Evolutionary conservation across 2,113 vertebrate species (phyloP).

Genomic region (Carollia perspicillata): DNA sequence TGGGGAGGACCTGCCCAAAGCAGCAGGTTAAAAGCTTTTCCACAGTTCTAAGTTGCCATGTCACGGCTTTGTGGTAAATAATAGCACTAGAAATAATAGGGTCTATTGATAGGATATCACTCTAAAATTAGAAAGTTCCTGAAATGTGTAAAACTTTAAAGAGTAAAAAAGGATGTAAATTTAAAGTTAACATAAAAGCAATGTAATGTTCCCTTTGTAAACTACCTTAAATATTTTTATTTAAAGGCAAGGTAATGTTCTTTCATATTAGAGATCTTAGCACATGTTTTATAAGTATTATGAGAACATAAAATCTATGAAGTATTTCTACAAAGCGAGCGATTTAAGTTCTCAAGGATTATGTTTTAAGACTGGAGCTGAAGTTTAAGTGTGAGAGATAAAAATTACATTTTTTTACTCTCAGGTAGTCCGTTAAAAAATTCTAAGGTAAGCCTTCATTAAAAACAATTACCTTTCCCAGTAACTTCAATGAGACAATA

Average conservation of each 20-base stretch:
- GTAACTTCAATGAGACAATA: not conserved
- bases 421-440: not conserved
- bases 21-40: not conserved
- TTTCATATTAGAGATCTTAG: not conserved
- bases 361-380: not conserved
- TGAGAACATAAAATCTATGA: not conserved
- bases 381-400: not conserved
- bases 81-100: not conserved
- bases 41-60: not conserved
- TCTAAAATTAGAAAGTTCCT: not conserved
- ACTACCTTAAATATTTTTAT: not conserved
- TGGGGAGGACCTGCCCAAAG: not conserved
- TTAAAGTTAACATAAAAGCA: conserved; percentile 14
- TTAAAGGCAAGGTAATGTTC: not conserved
- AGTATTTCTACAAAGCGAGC: not conserved
- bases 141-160: not conserved
- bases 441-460: not conserved
- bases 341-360: not conserved
- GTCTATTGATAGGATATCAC: not conserved
- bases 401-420: not conserved
- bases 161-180: not conserved
- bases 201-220: not conserved
- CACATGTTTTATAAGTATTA: not conserved
- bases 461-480: not conserved
- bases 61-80: not conserved